Percentiles rank a stretch among this genome's conserved stretches.
Evolutionary conservation across 2,113 vertebrate species (phyloP).

Genomic region (Oenanthe oenanthe): DNA sequence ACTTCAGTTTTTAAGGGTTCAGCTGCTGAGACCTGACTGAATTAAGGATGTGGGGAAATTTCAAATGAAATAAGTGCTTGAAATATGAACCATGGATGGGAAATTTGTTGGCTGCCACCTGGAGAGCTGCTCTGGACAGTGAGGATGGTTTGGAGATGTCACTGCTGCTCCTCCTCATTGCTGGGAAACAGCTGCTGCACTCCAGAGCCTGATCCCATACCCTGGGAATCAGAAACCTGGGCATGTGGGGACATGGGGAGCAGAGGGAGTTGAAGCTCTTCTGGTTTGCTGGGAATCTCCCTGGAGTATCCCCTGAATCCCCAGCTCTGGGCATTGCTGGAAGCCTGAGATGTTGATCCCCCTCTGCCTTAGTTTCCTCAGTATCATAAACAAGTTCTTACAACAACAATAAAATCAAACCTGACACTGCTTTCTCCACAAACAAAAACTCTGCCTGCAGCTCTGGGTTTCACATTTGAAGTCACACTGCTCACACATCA

Average conservation of each 20-base stretch:
- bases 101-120: neutral
- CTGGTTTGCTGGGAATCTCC: neutral
- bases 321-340: neutral
- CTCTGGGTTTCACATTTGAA: neutral
- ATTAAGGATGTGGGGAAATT: neutral
- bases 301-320: neutral
- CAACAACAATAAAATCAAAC: neutral
- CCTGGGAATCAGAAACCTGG: neutral
- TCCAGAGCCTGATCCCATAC: neutral
- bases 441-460: neutral
- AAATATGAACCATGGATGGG: fast-evolving
- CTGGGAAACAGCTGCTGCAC: neutral
- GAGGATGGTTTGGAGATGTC: neutral
- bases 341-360: neutral
- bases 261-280: neutral
- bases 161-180: neutral
- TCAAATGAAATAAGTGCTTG: neutral
- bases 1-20: neutral
- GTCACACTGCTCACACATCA: neutral
- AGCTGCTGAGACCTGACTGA: neutral
- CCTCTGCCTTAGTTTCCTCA: neutral
- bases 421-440: neutral
- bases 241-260: fast-evolving
- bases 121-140: neutral
- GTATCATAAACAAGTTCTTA: neutral